Conservation (phyloP, 2,797 vertebrate species). For the Gambelia wislizenii region DNA sequence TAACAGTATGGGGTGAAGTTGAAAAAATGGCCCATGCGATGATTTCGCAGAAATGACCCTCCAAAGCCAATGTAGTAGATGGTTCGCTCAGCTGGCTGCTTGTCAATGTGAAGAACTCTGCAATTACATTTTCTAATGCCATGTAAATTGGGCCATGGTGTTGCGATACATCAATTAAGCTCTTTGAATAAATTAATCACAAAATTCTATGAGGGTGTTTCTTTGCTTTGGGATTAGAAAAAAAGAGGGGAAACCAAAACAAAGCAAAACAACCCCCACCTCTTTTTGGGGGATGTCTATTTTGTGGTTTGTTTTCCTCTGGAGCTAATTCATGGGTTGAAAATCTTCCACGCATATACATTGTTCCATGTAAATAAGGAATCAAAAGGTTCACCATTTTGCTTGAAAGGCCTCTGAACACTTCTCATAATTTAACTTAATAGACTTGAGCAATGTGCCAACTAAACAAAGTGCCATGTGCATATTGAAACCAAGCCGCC, state of each 20-base stretch:
- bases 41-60: constrained; percentile 51
- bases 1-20: constrained; percentile 27
- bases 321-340: constrained; percentile 72
- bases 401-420: constrained; percentile 74
- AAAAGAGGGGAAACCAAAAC: constrained; percentile 49
- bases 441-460: constrained; percentile 75
- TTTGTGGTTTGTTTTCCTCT: constrained; percentile 72
- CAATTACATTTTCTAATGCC: constrained; percentile 69
- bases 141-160: constrained; percentile 69
- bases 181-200: constrained; percentile 77
- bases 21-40: constrained; percentile 49
- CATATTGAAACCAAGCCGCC: constrained; percentile 69
- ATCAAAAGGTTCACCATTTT: constrained; percentile 69
- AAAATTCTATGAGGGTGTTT: constrained; percentile 68
- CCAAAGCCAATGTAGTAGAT: constrained; percentile 24
- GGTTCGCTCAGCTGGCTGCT: constrained; percentile 59
- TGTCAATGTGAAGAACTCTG: constrained; percentile 33
- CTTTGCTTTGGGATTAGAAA: constrained; percentile 64
- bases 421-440: constrained; percentile 80
- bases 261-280: constrained; percentile 60
- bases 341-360: constrained; percentile 65
- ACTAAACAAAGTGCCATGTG: constrained; percentile 72
- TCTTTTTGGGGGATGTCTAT: constrained; percentile 63
- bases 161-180: constrained; percentile 74
- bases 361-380: constrained; percentile 72